These are phyloP conservation scores for Diacarnus erythraeanus DNA, from an alignment of 37 sponge, comb jelly and placozoan genomes.

Conservation along the genomic window DNA sequence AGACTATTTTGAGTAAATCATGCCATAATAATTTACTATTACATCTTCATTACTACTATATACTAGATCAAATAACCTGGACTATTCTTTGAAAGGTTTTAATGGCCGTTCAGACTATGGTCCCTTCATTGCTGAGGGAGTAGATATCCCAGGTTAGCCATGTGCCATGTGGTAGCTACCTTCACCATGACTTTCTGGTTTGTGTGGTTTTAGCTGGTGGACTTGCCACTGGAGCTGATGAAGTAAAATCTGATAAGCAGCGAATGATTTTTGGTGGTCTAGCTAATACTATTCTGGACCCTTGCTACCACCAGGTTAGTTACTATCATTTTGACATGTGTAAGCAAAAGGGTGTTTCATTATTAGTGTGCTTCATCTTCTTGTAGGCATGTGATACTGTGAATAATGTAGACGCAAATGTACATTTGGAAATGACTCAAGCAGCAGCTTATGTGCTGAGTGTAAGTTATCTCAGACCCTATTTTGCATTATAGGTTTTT, in stretches of 20 bases:
- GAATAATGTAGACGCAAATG: constrained; percentile 59
- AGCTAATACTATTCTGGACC: constrained; percentile 71
- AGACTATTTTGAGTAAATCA: constrained; percentile 62
- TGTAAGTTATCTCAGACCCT: too few relatives aligned
- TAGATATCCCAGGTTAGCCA: constrained; percentile 60
- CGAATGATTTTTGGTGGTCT: constrained; percentile 57
- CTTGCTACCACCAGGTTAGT: constrained; percentile 80
- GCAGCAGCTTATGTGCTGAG: constrained; percentile 70
- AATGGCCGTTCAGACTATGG: constrained; percentile 88
- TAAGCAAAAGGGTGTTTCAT: neutral
- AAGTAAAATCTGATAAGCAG: constrained; percentile 62
- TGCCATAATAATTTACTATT: neutral
- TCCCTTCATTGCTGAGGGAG: constrained; percentile 67
- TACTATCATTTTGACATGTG: neutral
- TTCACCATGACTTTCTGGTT: neutral
- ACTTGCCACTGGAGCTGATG: constrained; percentile 77
- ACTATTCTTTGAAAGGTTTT: constrained; percentile 54
- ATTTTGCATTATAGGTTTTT: too few relatives aligned
- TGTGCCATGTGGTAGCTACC: neutral
- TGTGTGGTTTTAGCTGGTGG: constrained; percentile 61
- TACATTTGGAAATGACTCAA: constrained; percentile 56
- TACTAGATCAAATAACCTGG: constrained; percentile 17
- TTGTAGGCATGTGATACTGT: constrained; percentile 74
- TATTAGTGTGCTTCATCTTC: neutral
- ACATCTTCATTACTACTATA: neutral